phyloP scores from a whole-genome alignment of 2,113 vertebrate genomes.

The Scopus umbretta region DNA sequence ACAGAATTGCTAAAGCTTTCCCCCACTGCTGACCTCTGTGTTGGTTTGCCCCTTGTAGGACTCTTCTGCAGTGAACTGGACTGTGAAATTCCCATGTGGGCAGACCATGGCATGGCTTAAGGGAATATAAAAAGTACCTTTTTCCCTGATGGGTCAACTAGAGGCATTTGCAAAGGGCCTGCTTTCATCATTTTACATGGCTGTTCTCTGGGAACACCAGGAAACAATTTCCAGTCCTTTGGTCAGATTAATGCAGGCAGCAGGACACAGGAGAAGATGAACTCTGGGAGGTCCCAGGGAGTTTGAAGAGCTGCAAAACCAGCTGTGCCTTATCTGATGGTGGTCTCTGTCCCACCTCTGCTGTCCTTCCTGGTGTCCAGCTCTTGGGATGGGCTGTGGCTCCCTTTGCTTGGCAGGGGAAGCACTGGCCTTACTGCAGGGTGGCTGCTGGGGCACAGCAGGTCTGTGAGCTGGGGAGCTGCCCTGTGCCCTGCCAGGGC shows the following conservation, averaged over 20 bases:
- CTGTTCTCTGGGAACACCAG: neutral
- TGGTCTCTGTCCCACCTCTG: neutral
- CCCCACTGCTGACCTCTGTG: neutral
- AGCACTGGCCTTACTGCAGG: neutral
- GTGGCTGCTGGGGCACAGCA: neutral
- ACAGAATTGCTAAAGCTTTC: neutral
- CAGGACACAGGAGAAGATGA: neutral
- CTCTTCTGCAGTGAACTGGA: neutral
- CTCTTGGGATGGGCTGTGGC: neutral
- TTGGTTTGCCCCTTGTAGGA: neutral
- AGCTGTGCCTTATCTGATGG: neutral
- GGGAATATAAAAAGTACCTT: neutral
- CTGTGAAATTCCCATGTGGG: neutral
- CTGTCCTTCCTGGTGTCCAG: neutral
- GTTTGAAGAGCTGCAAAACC: neutral
- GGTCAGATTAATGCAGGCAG: neutral
- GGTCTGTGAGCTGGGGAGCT: neutral
- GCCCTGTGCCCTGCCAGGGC: neutral
- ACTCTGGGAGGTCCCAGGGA: neutral
- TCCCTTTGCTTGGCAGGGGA: neutral
- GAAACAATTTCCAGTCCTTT: neutral
- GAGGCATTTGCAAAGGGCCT: neutral
- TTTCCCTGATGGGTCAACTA: neutral
- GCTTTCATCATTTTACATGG: neutral
- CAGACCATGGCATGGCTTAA: neutral